Evolutionary conservation across 2,888 invertebrate genomes (phyloP), one percentile per base, ranked within the genome.

Genomic region (Blera fallax): DNA sequence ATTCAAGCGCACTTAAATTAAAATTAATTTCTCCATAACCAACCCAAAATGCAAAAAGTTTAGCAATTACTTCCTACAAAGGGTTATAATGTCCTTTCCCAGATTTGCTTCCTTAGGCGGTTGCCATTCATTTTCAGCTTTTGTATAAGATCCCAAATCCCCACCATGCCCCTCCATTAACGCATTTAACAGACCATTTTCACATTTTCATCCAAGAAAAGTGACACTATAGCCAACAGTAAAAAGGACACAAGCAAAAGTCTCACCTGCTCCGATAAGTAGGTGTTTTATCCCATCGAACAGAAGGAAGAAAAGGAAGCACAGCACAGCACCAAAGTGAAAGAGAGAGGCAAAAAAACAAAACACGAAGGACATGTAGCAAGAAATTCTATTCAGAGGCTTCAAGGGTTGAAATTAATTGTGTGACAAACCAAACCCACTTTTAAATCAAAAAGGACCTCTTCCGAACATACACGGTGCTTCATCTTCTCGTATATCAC

Each of bases 401-500:
- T 48, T 74, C 64, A 43, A 64, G 84, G 84, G 67, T 69, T 37
- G 37, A 74, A 80, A 79, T 84, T 84, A 84, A 84, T 84, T 79
- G 79, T 84, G 69, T 74, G 84, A 84, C 69, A 74, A 84, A 64
- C 79, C 79, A 56, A 80, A 69, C 73, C 79, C 79, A 56, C 69
- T 69, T 79, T 83, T 84, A 84, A 84, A 79, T 84, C 73, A 84
- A 84, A 84, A 67, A 79, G 79, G 83, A 84, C 79, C 65, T 70
- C 56, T 72, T 72, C 34, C 34, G 11, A 64, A 34, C 67, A 56
- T 64, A 60, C 21, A 60, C 32, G 65, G 48, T 32, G 56, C 29
- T 50, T 56, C 45, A 72, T 56, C 54, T 56, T 56, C 34, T 11
- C 11, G n/a, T 50, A 34, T n/a, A 27, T 10, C 18, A 32, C 58